Evolutionary conservation across 2,113 vertebrate species (phyloP).

Genomic region (Nyctereutes procyonoides): DNA sequence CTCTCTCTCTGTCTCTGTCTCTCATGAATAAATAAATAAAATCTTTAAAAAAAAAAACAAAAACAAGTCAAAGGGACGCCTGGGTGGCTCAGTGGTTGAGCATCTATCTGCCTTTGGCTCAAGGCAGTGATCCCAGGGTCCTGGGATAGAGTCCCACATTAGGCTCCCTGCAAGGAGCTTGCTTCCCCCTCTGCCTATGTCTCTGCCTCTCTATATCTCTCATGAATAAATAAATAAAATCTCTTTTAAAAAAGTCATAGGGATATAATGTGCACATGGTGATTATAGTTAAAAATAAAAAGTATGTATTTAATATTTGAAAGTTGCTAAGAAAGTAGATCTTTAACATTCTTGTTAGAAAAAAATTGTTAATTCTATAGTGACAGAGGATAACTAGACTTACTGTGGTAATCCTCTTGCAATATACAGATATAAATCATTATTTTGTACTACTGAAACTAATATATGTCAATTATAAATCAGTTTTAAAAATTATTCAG

Average conservation of each 20-base stretch:
- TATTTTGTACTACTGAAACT: background rate
- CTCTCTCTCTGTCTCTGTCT: too few relatives aligned
- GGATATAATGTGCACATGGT: background rate
- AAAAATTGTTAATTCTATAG: background rate
- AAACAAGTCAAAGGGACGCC: too few relatives aligned
- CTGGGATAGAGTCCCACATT: too few relatives aligned
- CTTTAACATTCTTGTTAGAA: background rate
- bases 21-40: too few relatives aligned
- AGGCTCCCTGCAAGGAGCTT: too few relatives aligned
- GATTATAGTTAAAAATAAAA: background rate
- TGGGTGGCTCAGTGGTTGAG: too few relatives aligned
- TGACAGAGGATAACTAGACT: background rate
- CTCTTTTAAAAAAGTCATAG: background rate
- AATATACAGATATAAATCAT: background rate
- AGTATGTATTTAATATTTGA: background rate
- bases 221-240: background rate
- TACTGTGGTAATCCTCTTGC: background rate
- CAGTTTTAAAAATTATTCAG: background rate
- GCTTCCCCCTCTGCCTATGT: too few relatives aligned
- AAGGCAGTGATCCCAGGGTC: too few relatives aligned
- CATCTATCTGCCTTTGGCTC: too few relatives aligned
- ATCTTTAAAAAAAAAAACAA: too few relatives aligned
- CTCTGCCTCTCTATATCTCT: too few relatives aligned
- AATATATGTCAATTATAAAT: background rate
- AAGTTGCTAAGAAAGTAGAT: background rate